Evolutionary conservation across 2,888 invertebrate genomes (phyloP).

Genomic region (Drosophila niveifrons): DNA sequence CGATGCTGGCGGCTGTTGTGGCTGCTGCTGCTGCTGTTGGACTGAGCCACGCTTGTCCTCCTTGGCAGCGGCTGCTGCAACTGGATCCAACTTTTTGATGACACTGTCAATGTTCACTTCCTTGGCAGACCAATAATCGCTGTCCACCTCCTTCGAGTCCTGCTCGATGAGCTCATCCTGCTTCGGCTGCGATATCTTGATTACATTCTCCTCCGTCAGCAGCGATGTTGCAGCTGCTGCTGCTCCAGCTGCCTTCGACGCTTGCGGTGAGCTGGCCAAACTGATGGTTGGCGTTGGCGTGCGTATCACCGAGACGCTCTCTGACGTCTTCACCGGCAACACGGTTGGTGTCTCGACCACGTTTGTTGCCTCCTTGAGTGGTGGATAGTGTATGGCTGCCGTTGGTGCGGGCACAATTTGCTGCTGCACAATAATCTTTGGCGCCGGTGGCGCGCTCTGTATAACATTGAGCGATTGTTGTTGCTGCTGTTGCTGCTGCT

Average conservation of each 20-base stretch:
- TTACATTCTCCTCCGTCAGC: slow-evolving; percentile 83
- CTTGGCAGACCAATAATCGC: slow-evolving; percentile 92
- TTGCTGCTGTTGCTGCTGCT: slow-evolving; percentile 41
- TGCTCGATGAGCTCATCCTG: slow-evolving; percentile 85
- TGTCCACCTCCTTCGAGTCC: slow-evolving; percentile 88
- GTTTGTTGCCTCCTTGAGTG: slow-evolving; percentile 28
- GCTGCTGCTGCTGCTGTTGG: slow-evolving; percentile 16
- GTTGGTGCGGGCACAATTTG: slow-evolving; percentile 69
- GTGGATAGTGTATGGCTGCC: slow-evolving; percentile 54
- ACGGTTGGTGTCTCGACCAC: slow-evolving; percentile 10
- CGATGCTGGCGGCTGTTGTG: slow-evolving; percentile 18
- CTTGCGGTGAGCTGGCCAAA: slow-evolving; percentile 45
- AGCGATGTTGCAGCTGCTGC: slow-evolving; percentile 53
- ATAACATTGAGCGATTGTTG: slow-evolving; percentile 71
- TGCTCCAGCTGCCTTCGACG: slow-evolving; percentile 28
- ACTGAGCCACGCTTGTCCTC: slow-evolving; percentile 44
- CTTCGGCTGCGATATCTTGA: slow-evolving; percentile 82
- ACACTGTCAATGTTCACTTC: slow-evolving; percentile 93
- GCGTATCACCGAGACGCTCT: slow-evolving; percentile 72
- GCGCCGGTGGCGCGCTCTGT: slow-evolving; percentile 77
- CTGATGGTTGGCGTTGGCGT: slow-evolving; percentile 63
- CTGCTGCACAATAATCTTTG: slow-evolving; percentile 76
- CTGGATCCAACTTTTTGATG: slow-evolving; percentile 90
- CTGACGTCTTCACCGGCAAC: slow-evolving; percentile 65
- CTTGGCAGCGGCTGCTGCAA: slow-evolving; percentile 35